Evolutionary conservation across 1,140 invertebrate genomes (phyloP).

Genomic region (Hestina assimilis): DNA sequence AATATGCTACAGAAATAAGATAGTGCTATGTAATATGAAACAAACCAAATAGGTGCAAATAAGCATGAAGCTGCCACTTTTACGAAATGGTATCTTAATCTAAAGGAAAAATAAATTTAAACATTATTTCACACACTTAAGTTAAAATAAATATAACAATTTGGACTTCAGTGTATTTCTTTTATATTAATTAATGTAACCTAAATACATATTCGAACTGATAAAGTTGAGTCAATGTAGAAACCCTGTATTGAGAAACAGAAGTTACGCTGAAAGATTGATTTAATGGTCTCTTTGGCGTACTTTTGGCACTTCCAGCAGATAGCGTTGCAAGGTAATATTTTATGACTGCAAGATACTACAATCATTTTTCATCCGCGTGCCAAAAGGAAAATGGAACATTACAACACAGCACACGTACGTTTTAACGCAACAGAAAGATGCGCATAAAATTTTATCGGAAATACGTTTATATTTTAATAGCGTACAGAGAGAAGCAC

Average conservation of each 20-base stretch:
- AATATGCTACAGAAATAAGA: too few relatives aligned
- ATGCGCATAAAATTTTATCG: neutral
- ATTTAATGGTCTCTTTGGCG: neutral
- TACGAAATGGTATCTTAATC: neutral
- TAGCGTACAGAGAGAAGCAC: too few relatives aligned
- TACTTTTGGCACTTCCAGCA: constrained; percentile 7
- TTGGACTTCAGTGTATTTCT: too few relatives aligned
- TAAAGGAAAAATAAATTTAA: too few relatives aligned
- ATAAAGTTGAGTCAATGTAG: too few relatives aligned
- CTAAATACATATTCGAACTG: too few relatives aligned
- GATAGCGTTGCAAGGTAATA: constrained; percentile 7
- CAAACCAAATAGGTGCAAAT: too few relatives aligned
- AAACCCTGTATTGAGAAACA: neutral
- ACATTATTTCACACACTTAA: too few relatives aligned
- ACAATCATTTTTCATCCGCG: neutral
- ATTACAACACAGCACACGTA: neutral
- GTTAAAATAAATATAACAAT: too few relatives aligned
- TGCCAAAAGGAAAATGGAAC: neutral
- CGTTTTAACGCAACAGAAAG: neutral
- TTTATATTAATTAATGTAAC: too few relatives aligned
- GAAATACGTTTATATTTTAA: neutral
- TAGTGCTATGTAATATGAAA: too few relatives aligned
- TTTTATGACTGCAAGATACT: constrained; percentile 13
- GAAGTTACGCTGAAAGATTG: neutral
- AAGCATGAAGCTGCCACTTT: too few relatives aligned